These are phyloP conservation scores for Eledone cirrhosa DNA, from an alignment of 2,888 invertebrate species.

Conservation along the genomic window DNA sequence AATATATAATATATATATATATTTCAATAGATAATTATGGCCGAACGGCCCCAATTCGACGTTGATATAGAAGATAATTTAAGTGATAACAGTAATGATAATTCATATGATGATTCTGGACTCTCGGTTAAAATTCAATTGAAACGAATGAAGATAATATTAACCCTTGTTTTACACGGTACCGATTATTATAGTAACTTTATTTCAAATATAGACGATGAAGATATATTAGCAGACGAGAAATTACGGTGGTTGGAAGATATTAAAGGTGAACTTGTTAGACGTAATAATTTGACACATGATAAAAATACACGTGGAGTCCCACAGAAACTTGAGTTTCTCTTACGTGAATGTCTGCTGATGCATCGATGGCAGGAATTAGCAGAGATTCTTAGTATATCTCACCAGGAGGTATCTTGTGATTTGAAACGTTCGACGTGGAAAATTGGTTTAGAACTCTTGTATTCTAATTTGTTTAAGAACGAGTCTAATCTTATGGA, in stretches of 20 bases:
- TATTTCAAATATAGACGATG: too few species aligned
- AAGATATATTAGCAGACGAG: too few species aligned
- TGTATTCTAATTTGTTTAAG: neutral
- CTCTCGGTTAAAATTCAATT: too few species aligned
- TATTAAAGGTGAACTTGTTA: neutral
- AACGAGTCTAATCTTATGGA: neutral
- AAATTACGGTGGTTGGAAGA: neutral
- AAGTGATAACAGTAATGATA: too few species aligned
- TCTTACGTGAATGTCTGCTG: neutral
- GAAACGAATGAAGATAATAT: too few species aligned
- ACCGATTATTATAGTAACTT: too few species aligned
- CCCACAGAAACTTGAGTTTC: neutral
- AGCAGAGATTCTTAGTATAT: neutral
- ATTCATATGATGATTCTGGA: too few species aligned
- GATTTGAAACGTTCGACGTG: neutral
- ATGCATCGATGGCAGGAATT: conserved; percentile 16
- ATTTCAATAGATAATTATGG: too few species aligned
- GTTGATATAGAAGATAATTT: too few species aligned
- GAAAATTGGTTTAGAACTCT: neutral
- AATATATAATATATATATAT: too few species aligned
- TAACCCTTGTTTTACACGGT: too few species aligned
- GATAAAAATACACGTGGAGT: neutral
- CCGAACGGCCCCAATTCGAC: too few species aligned
- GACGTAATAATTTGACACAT: neutral
- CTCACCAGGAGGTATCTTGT: neutral